Evolutionary conservation across 1,140 invertebrate genomes (phyloP), one percentile per base, ranked within the genome.

Genomic region (Aleiodes sp.): DNA sequence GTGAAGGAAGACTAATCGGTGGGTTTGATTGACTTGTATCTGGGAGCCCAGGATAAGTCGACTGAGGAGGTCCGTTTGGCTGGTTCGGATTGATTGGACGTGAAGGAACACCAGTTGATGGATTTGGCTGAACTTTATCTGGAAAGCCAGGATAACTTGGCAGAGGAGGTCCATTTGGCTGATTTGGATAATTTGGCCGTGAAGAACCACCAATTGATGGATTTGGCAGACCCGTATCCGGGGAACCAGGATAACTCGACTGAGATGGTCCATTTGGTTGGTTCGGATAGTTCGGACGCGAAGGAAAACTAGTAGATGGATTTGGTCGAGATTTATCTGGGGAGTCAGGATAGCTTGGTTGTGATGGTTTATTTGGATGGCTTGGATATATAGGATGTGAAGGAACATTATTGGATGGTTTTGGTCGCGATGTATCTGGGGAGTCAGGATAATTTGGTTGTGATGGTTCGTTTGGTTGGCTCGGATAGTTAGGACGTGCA

Each of bases 81-180:
- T 39, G 24, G n/a, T 33, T 2, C 33, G 63, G 2, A 2, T 61
- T 7, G 73, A 71, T 21, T 72, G 72, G 9, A 4, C 1, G 7
- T 16, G 6, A n/a, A 4, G 39, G 39, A n/a, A n/a, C n/a, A n/a
- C 39, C 19, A n/a, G 2, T 6, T 14, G 39, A 12, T n/a, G n/a
- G n/a, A n/a, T n/a, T n/a, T n/a, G n/a, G n/a, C n/a, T n/a, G n/a
- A n/a, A n/a, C n/a, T 16, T 3, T 16, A 6, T 24, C 12, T 28
- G 24, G n/a, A n/a, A n/a, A 39, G 35, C 29, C 67, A 62, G 70
- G 71, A 9, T 35, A 41, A 35, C 80, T 82, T 10, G 75, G 76
- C 1, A 72, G 75, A 31, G 82, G 80, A 1, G 73, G 71, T 52
- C 46, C 8, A n/a, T n/a, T n/a, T n/a, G n/a, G n/a, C n/a, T n/a